Conservation (phyloP, 2,113 vertebrate genomes). For the Physeter macrocephalus region DNA sequence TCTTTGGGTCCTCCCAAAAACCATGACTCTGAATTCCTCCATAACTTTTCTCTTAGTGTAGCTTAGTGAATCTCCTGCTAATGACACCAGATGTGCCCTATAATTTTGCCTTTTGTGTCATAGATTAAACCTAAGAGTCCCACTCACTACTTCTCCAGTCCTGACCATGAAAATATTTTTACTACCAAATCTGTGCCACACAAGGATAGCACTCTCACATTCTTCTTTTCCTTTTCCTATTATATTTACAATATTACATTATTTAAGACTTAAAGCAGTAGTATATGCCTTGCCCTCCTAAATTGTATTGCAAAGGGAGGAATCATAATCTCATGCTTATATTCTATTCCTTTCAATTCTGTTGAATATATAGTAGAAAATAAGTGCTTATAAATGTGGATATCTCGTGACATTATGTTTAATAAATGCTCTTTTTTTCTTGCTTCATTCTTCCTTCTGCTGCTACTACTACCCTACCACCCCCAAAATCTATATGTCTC, state of each 20-base stretch:
- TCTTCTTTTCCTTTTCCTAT: neutral
- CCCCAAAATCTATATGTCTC: neutral
- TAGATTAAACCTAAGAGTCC: neutral
- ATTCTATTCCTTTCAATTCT: neutral
- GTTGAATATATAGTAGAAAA: neutral
- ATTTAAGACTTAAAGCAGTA: neutral
- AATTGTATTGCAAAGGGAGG: neutral
- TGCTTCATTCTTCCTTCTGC: neutral
- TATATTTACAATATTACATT: neutral
- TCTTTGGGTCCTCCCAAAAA: neutral
- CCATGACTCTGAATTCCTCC: neutral
- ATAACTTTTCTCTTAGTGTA: neutral
- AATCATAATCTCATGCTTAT: neutral
- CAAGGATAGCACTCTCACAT: neutral
- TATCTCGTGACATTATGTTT: neutral
- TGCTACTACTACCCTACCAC: neutral
- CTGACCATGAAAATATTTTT: neutral
- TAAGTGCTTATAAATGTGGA: neutral
- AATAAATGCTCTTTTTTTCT: neutral
- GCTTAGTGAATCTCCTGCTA: neutral
- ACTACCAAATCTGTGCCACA: neutral
- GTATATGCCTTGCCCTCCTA: neutral
- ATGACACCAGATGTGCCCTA: neutral
- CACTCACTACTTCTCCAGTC: neutral
- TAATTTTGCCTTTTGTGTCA: neutral